Conservation (phyloP, 2,113 vertebrate species). For the Cinclus mexicanus region DNA sequence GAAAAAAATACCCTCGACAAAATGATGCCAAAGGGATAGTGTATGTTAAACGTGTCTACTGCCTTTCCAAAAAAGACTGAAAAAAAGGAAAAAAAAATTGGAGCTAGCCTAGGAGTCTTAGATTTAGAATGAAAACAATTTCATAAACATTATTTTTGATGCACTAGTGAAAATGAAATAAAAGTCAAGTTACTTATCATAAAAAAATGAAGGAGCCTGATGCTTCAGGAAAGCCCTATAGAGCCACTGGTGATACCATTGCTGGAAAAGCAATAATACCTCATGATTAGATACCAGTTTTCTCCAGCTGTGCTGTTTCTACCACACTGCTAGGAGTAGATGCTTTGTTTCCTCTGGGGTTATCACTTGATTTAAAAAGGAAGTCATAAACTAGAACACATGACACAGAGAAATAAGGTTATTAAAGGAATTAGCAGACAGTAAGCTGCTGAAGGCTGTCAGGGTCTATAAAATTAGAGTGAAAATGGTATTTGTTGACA, state of each 20-base stretch:
- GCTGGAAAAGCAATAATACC: constrained; percentile 47
- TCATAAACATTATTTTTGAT: neutral
- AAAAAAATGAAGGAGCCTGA: neutral
- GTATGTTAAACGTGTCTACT: neutral
- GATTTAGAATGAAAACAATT: neutral
- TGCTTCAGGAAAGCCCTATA: neutral
- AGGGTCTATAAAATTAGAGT: constrained; percentile 1
- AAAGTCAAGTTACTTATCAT: neutral
- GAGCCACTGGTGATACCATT: neutral
- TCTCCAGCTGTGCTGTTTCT: constrained; percentile 49
- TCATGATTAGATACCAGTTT: constrained; percentile 10
- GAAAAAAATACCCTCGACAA: neutral
- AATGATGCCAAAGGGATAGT: neutral
- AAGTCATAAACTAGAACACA: constrained; percentile 51
- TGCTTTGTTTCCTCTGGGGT: constrained; percentile 32
- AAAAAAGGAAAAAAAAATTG: neutral
- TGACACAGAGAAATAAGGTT: constrained; percentile 5
- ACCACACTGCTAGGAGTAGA: neutral
- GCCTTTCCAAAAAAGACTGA: neutral
- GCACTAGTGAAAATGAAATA: neutral
- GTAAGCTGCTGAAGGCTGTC: neutral
- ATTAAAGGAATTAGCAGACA: constrained; percentile 44
- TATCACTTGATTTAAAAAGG: constrained; percentile 50
- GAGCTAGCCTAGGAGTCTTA: neutral
- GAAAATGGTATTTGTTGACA: neutral